Evolutionary conservation across 1,140 invertebrate genomes (phyloP).

Genomic region (Apis dorsata): DNA sequence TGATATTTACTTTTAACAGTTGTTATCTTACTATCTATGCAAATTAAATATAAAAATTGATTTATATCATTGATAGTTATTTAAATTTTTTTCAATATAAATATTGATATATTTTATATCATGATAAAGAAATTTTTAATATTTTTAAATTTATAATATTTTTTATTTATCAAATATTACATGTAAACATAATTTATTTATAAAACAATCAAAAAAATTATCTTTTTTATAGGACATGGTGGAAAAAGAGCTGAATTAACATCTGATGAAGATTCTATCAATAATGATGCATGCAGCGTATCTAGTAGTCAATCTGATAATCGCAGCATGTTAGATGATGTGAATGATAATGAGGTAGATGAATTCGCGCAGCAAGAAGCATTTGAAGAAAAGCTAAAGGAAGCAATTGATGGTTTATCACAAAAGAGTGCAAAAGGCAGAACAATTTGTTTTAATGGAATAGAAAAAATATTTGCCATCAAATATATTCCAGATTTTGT

Average conservation of each 20-base stretch:
- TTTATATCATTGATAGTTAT: background rate
- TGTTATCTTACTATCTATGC: background rate
- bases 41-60: background rate
- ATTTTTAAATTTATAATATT: background rate
- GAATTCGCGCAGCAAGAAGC: conserved; percentile 85
- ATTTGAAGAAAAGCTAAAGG: conserved; percentile 93
- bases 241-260: conserved; percentile 73
- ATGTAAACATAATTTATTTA: background rate
- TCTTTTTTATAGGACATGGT: conserved; percentile 61
- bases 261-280: conserved; percentile 86
- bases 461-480: conserved; percentile 88
- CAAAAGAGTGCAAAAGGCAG: conserved; percentile 93
- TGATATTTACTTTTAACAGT: conserved; percentile 61
- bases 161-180: background rate
- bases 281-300: conserved; percentile 85
- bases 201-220: background rate
- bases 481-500: conserved; percentile 91
- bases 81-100: background rate
- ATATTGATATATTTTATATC: background rate
- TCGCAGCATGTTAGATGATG: conserved; percentile 83
- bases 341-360: conserved; percentile 80
- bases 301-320: conserved; percentile 85
- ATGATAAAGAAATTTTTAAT: background rate
- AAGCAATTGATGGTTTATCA: conserved; percentile 91
- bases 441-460: conserved; percentile 85